Evolutionary conservation across 2,888 invertebrate genomes (phyloP).

Genomic region (Macrostomum cliftonense): DNA sequence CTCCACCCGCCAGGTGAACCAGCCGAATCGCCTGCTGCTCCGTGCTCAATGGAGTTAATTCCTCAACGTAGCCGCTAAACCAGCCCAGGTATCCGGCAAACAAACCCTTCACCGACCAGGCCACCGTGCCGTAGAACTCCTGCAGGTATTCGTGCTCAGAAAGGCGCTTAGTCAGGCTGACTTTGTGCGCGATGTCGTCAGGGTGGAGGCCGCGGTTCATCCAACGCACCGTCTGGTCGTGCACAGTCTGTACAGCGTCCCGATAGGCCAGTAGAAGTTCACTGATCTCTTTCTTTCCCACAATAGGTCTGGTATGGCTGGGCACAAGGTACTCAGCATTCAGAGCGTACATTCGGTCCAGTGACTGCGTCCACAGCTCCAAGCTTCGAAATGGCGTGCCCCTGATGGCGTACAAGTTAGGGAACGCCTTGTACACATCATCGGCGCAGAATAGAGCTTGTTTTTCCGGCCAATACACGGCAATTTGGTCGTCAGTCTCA

Average conservation of each 20-base stretch:
- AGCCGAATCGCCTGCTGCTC: conserved; percentile 17
- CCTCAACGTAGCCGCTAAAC: conserved; percentile 14
- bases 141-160: conserved; percentile 18
- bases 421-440: conserved; percentile 24
- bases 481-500: conserved; percentile 27
- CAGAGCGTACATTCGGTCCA: conserved; percentile 22
- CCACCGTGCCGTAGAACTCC: conserved; percentile 24
- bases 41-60: conserved; percentile 9
- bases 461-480: conserved; percentile 22
- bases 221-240: conserved; percentile 24
- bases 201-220: conserved; percentile 25
- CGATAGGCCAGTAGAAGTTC: conserved; percentile 17
- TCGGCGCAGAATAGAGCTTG: conserved; percentile 22
- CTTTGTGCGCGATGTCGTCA: conserved; percentile 20
- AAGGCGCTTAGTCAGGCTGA: conserved; percentile 19
- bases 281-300: conserved; percentile 15
- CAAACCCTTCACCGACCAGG: conserved; percentile 23
- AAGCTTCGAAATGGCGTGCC: conserved; percentile 20
- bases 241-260: conserved; percentile 25
- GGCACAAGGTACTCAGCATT: conserved; percentile 21
- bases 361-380: conserved; percentile 20
- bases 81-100: conserved; percentile 15
- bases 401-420: conserved; percentile 27
- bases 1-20: conserved; percentile 16
- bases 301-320: conserved; percentile 22